Conservation (phyloP, 64 coral and sea anemone genomes). For the Anthopleura sola region DNA sequence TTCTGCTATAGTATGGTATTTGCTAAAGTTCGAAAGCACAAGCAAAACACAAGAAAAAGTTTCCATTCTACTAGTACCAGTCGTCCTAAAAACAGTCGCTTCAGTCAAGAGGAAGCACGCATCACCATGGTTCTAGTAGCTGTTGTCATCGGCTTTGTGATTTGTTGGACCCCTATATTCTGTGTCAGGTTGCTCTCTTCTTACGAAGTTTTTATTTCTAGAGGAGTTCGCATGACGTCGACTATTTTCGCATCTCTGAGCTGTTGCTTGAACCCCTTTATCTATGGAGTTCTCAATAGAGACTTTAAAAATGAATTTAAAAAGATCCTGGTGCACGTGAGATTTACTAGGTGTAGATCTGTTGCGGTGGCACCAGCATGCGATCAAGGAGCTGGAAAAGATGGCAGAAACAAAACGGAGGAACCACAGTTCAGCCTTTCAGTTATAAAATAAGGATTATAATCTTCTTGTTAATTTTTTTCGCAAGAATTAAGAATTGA, state of each 20-base stretch:
- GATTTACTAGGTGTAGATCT: no score
- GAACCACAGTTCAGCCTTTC: no score
- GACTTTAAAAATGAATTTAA: neutral
- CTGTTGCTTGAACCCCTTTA: neutral
- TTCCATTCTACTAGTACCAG: neutral
- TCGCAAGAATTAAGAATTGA: no score
- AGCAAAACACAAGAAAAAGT: neutral
- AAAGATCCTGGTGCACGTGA: neutral
- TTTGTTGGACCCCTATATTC: neutral
- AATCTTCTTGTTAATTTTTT: no score
- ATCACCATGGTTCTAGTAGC: neutral
- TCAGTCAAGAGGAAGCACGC: neutral
- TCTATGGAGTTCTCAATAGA: constrained; percentile 7
- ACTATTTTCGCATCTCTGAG: neutral
- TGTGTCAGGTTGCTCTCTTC: neutral
- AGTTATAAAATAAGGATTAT: neutral
- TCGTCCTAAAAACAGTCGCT: neutral
- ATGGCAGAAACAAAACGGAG: neutral
- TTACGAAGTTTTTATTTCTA: neutral
- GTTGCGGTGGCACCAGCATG: neutral
- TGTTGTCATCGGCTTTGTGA: neutral
- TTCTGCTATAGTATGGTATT: constrained; percentile 5
- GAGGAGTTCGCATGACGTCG: neutral
- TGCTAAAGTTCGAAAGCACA: constrained; percentile 14
- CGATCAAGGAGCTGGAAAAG: neutral